Evolutionary conservation across 2,113 vertebrate species (phyloP), one percentile per base, ranked within the genome.

Genomic region (Cisticola juncidis): DNA sequence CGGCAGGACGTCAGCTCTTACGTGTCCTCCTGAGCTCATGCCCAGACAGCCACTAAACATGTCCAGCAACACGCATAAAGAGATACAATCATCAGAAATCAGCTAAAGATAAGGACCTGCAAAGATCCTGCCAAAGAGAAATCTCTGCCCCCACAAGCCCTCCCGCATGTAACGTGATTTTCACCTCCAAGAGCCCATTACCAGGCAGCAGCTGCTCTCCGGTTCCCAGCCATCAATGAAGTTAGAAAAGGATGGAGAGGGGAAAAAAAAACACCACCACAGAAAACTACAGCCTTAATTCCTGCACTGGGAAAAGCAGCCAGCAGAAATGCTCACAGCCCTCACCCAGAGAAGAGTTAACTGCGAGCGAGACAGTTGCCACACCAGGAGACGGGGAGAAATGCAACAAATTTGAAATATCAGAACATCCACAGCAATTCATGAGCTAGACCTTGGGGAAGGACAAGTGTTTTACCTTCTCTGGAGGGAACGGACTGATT

Each of bases 371-470:
- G 84, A 71, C 86, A 91, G 60, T 82, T 88, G 80, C 91, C 94
- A 95, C 87, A 64, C 58, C 85, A 79, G 86, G 87, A 93, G 57
- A 89, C 0, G 9, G 65, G 80, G 81, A 95, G 94, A 95, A 96
- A 90, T 68, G 78, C 92, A 94, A 96, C 86, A 93, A 81, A 95
- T 88, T 81, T 92, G 85, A 94, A 94, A 90, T 86, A 96, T 53
- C 94, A 73, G 92, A 95, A 69, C 78, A 92, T 53, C 69, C 89
- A 88, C 71, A 36, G 61, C 91, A 96, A 97, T 91, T 94, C 94
- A 92, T 36, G 78, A 94, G 94, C 69, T 82, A 97, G 95, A 94
- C 83, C 91, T 94, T 94, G 94, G 94, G 74, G 56, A 95, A 95
- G 94, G 95, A 94, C 83, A 81, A 95, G 92, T 50, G 86, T 79